Base-by-base conservation (phyloP, 2,113 vertebrate genomes). In the Cyanoliseus patagonus region DNA sequence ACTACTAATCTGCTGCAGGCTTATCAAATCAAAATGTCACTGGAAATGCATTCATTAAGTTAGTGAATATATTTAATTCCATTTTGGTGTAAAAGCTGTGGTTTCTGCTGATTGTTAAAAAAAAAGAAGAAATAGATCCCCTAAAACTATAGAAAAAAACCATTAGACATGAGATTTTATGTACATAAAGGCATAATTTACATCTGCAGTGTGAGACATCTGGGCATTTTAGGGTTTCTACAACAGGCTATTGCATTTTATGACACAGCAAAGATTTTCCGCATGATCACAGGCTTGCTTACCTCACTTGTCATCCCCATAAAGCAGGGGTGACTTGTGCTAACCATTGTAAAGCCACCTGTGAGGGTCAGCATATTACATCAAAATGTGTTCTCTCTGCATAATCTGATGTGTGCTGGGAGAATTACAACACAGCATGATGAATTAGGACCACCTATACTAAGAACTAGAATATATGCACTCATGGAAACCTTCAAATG, bases 21-120 rank as follows among this genome's bases (percentile, higher is more conserved):
- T 93, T 17, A 80, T 94, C 92, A 96, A 92, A 88, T 69, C 52
- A 76, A 93, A 95, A 66, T 92, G 86, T 93, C 86, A 92, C 16
- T 92, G 46, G 62, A 88, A 95, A 79, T 76, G 69, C 15, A 88
- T 86, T 90, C 35, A 88, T 86, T 92, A 92, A 83, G 30, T 68
- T 57, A 53, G 27, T 49, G 61, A 47, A 64, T 39, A 30, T 5
- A 47, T 78, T 86, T 83, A 88, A 75, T 72, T 94, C 47, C 10
- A 6, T 73, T 86, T 69, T 88, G 61, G 6, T 84, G 13, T 68
- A 86, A 92, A 94, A 94, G 39, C 44, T 88, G 57, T 39, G 15
- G 27, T 42, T 94, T 93, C 76, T 84, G 35, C 18, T 90, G 85
- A 67, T 70, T 52, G 67, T 55, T 83, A 47, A 59, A 59, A 59